These are phyloP conservation scores for Sparidentex hasta DNA, from an alignment of 2,797 vertebrate species.

Conservation along the genomic window DNA sequence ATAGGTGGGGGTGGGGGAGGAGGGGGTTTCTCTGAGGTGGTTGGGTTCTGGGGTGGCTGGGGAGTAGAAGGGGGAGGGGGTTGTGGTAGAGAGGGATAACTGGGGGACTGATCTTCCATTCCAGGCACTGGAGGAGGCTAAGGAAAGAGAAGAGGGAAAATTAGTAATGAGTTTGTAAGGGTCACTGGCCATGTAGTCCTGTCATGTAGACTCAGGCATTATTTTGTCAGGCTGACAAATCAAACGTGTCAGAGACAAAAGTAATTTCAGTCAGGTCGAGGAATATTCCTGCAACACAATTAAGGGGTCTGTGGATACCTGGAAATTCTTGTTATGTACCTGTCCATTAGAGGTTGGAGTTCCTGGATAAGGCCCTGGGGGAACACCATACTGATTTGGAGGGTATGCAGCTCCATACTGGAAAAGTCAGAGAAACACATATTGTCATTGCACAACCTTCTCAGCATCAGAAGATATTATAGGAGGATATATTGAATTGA, in stretches of 20 bases:
- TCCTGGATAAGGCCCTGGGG: constrained; percentile 78
- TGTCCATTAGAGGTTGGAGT: constrained; percentile 82
- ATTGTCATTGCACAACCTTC: not conserved
- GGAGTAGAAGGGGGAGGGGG: constrained; percentile 81
- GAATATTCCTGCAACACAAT: not conserved
- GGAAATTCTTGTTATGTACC: constrained; percentile 66
- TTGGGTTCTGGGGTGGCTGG: constrained; percentile 86
- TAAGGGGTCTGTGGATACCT: not conserved
- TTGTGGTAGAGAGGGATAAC: constrained; percentile 81
- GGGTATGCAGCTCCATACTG: constrained; percentile 86
- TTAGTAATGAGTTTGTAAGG: not conserved
- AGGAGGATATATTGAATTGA: no score
- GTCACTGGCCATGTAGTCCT: not conserved
- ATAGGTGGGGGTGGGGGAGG: constrained; percentile 82
- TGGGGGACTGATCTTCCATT: constrained; percentile 84
- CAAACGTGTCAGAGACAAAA: not conserved
- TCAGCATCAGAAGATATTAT: constrained; percentile 1
- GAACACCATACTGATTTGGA: constrained; percentile 83
- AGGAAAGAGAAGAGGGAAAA: not conserved
- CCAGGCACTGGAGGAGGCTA: constrained; percentile 86
- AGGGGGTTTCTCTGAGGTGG: constrained; percentile 85
- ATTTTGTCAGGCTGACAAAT: not conserved
- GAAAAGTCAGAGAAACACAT: constrained; percentile 18
- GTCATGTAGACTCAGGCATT: not conserved
- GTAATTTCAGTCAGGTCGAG: not conserved